These are phyloP conservation scores for Chionomys nivalis DNA, from an alignment of 2,113 vertebrate genomes.

Conservation along the genomic window DNA sequence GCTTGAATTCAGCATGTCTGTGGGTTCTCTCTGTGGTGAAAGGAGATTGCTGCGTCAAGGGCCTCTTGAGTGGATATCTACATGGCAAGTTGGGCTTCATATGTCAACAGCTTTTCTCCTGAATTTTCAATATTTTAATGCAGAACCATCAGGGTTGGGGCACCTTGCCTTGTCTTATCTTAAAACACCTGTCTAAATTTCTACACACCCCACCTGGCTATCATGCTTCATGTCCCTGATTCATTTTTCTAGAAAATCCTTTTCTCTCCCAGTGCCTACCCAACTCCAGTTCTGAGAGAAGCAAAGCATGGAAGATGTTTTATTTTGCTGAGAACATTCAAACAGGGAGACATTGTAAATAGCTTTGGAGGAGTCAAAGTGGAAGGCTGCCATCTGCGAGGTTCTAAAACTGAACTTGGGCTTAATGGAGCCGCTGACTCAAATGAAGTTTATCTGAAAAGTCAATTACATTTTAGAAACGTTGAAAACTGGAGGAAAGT, in stretches of 20 bases:
- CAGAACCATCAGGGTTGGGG: neutral
- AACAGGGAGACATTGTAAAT: neutral
- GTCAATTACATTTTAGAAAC: neutral
- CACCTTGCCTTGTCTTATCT: neutral
- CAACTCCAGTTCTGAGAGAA: neutral
- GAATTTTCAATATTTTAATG: constrained; percentile 23
- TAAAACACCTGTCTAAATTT: neutral
- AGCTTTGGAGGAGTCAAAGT: constrained; percentile 6
- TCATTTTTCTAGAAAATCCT: neutral
- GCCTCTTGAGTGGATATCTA: neutral
- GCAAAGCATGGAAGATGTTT: neutral
- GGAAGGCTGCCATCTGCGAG: neutral
- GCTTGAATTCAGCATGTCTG: neutral
- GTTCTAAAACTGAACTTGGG: neutral
- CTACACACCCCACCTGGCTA: neutral
- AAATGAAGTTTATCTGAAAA: constrained; percentile 17
- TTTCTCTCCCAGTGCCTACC: neutral
- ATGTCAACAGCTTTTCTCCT: constrained; percentile 5
- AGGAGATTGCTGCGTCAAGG: neutral
- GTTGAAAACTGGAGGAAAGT: constrained; percentile 25
- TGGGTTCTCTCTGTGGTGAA: neutral
- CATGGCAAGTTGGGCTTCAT: constrained; percentile 5
- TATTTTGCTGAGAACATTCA: neutral
- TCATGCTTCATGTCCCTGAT: neutral
- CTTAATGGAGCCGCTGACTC: neutral